Evolutionary conservation across 2,113 vertebrate genomes (phyloP), one percentile per base, ranked within the genome.

Genomic region (Irena cyanogastra): DNA sequence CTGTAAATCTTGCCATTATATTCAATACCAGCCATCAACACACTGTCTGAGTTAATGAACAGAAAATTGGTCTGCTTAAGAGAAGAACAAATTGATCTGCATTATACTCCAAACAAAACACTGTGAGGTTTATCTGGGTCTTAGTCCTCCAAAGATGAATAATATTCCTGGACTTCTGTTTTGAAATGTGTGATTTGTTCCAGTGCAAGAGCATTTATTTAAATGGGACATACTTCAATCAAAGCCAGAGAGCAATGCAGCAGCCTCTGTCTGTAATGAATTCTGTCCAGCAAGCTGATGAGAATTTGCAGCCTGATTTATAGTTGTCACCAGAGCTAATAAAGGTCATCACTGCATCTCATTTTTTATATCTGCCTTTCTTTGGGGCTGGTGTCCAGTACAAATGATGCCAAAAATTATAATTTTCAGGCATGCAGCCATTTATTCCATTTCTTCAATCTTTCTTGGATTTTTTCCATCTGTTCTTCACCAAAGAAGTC

Each of bases 231-330:
- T 69, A 45, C 65, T 92, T 97, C 95, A 84, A 79, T 97, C 96
- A 93, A 90, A 97, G 89, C 66, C 72, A 95, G 94, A 94, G 96
- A 93, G 69, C 66, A 96, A 63, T 33, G 49, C 57, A 75, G 94
- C 68, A 78, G 35, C 85, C 90, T 87, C 71, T 66, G 76, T 63
- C 91, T 95, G 37, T 91, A 97, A 98, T 94, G 96, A 97, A 96
- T 95, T 97, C 97, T 94, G 97, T 97, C 95, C 95, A 91, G 88
- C 11, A 49, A 80, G 87, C 78, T 92, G 95, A 97, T 72, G 96
- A 93, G 96, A 91, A 93, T 93, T 95, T 97, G 95, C 94, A 89
- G 91, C 53, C 87, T 97, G 96, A 97, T 98, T 98, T 97, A 97
- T 96, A 96, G 96, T 96, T 97, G 96, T 92, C 91, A 90, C 94